These are phyloP conservation scores for Leptogaster cylindrica DNA, from an alignment of 2,888 invertebrate genomes.

Conservation along the genomic window DNA sequence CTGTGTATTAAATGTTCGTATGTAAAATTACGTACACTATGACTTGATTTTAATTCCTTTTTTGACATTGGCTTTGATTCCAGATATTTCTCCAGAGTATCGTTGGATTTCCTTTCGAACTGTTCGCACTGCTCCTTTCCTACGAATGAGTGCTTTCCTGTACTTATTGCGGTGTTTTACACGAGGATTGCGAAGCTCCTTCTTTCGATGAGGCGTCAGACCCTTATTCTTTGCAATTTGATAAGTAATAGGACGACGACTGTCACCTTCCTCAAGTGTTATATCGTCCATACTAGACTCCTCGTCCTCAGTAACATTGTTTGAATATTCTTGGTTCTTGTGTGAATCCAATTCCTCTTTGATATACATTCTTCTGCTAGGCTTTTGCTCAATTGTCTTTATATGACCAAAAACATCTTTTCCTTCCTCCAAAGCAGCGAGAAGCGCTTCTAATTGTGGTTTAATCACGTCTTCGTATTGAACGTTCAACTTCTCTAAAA, in stretches of 20 bases:
- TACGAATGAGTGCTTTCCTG: constrained; percentile 87
- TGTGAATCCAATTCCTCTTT: constrained; percentile 44
- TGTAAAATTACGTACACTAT: constrained; percentile 44
- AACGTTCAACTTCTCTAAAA: constrained; percentile 75
- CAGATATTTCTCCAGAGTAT: constrained; percentile 92
- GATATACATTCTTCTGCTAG: not conserved
- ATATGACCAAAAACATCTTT: constrained; percentile 57
- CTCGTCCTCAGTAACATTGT: constrained; percentile 61
- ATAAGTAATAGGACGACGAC: constrained; percentile 86
- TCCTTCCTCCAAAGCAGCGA: constrained; percentile 65
- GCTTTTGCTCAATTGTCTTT: constrained; percentile 46
- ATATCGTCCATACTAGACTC: constrained; percentile 63
- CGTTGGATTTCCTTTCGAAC: constrained; percentile 79
- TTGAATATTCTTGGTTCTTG: constrained; percentile 57
- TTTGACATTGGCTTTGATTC: constrained; percentile 87
- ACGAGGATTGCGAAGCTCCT: constrained; percentile 91
- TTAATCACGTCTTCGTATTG: constrained; percentile 72
- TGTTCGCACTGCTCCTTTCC: constrained; percentile 91
- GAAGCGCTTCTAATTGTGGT: constrained; percentile 71
- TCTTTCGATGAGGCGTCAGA: constrained; percentile 86
- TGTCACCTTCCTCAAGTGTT: constrained; percentile 54
- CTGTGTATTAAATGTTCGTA: not conserved
- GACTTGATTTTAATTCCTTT: constrained; percentile 86
- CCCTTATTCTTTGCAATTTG: constrained; percentile 97
- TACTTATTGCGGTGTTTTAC: constrained; percentile 94